Conservation (phyloP, 2,797 vertebrate species). For the Enteromius radiatus region DNA sequence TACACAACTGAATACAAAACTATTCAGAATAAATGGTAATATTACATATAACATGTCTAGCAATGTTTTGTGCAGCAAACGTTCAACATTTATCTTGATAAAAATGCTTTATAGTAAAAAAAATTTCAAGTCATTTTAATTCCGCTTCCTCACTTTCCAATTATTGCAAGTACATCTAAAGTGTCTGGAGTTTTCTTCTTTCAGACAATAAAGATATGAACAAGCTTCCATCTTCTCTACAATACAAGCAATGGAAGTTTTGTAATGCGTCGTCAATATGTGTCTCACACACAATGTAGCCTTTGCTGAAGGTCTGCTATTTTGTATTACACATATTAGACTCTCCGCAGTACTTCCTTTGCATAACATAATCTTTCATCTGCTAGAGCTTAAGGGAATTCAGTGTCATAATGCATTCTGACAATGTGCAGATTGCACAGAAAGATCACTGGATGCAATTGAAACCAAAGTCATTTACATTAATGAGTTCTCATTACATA, state of each 20-base stretch:
- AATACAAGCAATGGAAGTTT: neutral
- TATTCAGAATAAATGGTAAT: neutral
- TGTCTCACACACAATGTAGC: neutral
- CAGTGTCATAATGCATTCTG: neutral
- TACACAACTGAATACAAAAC: too few species aligned
- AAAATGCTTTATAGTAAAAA: neutral
- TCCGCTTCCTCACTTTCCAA: neutral
- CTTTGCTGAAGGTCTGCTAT: neutral
- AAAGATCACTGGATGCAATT: constrained; percentile 31
- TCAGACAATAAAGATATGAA: neutral
- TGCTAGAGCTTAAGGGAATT: constrained; percentile 25
- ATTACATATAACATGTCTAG: neutral
- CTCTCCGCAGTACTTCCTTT: constrained; percentile 2
- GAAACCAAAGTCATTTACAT: constrained; percentile 25
- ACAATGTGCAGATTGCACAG: constrained; percentile 21
- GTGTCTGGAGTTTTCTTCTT: constrained; percentile 5
- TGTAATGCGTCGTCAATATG: neutral
- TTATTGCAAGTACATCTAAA: neutral
- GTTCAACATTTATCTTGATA: neutral
- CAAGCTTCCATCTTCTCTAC: neutral
- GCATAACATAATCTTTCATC: constrained; percentile 12
- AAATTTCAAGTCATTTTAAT: neutral
- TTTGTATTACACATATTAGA: constrained; percentile 5
- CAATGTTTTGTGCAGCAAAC: neutral
- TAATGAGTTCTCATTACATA: constrained; percentile 32